Evolutionary conservation across 1,140 invertebrate species (phyloP).

Genomic region (Drosophila ironensis): DNA sequence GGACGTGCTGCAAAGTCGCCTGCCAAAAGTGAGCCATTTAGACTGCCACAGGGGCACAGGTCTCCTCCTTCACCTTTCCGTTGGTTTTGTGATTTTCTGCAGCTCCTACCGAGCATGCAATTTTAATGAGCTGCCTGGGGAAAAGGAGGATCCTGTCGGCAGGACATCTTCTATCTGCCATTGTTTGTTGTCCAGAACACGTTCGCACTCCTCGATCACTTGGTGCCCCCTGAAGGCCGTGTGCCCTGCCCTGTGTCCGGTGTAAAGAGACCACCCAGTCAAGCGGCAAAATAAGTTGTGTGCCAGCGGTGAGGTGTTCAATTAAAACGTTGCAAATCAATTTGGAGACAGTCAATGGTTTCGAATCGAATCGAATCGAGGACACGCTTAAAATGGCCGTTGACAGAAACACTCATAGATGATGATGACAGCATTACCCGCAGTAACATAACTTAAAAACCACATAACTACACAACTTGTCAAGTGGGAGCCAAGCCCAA

Average conservation of each 20-base stretch:
- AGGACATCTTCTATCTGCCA: constrained; percentile 3
- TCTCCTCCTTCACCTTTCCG: constrained; percentile 21
- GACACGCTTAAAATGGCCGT: constrained; percentile 46
- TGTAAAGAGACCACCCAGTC: constrained; percentile 57
- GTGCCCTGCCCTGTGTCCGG: constrained; percentile 23
- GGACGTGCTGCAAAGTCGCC: constrained; percentile 67
- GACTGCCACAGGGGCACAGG: constrained; percentile 54
- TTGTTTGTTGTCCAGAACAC: constrained; percentile 31
- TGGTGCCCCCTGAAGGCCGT: neutral
- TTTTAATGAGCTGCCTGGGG: constrained; percentile 55
- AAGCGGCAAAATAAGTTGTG: constrained; percentile 42
- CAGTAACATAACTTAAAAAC: constrained; percentile 32
- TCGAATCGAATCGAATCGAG: constrained; percentile 37
- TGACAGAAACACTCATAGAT: constrained; percentile 49
- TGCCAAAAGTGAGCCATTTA: constrained; percentile 77
- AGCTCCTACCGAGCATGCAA: constrained; percentile 44
- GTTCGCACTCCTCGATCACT: constrained; percentile 58
- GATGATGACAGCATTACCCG: constrained; percentile 50
- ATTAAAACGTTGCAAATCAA: constrained; percentile 80
- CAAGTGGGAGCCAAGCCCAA: constrained; percentile 59
- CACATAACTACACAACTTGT: constrained; percentile 29
- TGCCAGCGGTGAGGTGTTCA: constrained; percentile 42
- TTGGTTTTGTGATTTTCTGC: neutral
- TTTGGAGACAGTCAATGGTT: constrained; percentile 56
- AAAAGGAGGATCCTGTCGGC: constrained; percentile 7